A percentile compares a stretch with the other conserved stretches of the same genome.
Evolutionary conservation across 2,113 vertebrate genomes (phyloP).

Genomic region (Stomatorhinus ivindoensis): DNA sequence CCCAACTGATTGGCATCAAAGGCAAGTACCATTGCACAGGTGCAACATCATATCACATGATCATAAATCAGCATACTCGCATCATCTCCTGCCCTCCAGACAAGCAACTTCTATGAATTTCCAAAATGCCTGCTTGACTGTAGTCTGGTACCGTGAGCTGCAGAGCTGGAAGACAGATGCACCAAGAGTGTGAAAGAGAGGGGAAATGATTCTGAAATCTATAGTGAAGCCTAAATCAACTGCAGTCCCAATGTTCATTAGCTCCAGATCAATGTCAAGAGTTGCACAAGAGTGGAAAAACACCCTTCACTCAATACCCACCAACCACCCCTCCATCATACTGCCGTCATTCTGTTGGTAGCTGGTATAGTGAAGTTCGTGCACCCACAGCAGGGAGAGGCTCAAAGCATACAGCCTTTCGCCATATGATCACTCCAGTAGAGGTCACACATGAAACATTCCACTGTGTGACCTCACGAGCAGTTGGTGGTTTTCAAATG

Average conservation of each 20-base stretch:
- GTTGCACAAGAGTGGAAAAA: constrained; percentile 28
- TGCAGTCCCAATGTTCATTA: not conserved
- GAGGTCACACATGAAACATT: not conserved
- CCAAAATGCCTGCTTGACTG: not conserved
- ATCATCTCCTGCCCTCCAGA: not conserved
- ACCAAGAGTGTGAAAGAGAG: constrained; percentile 5
- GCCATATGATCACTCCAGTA: not conserved
- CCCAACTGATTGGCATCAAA: not conserved
- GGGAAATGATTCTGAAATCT: not conserved
- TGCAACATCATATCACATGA: not conserved
- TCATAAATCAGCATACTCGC: not conserved
- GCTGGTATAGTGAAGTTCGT: not conserved
- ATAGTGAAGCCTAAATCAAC: not conserved
- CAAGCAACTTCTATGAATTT: not conserved
- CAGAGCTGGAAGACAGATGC: not conserved
- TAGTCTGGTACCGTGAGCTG: not conserved
- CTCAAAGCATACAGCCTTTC: not conserved
- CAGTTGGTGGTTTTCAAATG: not conserved
- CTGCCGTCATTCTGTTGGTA: not conserved
- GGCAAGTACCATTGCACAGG: not conserved
- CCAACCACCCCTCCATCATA: not conserved
- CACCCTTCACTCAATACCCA: constrained; percentile 5
- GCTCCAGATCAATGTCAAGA: constrained; percentile 21
- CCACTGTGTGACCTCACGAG: not conserved
- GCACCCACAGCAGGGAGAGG: not conserved